Evolutionary conservation across 2,888 invertebrate species (phyloP).

Genomic region (Tachystola acroxantha): DNA sequence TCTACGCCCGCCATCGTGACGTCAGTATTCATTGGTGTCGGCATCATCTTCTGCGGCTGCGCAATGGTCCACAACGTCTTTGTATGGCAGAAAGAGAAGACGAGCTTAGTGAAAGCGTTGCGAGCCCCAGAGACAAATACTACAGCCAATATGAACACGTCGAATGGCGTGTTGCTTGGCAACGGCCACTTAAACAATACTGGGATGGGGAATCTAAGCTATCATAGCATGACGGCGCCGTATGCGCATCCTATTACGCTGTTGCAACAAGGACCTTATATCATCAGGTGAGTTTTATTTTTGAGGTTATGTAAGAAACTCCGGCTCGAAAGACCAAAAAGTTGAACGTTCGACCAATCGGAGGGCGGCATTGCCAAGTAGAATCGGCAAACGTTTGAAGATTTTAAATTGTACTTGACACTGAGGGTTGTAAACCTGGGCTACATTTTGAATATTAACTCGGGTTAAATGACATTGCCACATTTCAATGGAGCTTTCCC

Average conservation of each 20-base stretch:
- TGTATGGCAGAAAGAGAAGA: conserved; percentile 95
- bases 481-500: too few relatives aligned
- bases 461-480: too few relatives aligned
- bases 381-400: too few relatives aligned
- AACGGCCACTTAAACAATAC: conserved; percentile 66
- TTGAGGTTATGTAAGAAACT: neutral
- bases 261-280: conserved; percentile 75
- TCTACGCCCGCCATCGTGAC: conserved; percentile 95
- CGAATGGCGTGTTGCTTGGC: conserved; percentile 56
- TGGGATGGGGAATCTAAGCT: conserved; percentile 56
- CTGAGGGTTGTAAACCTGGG: too few relatives aligned
- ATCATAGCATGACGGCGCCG: conserved; percentile 59
- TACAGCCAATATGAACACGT: conserved; percentile 38
- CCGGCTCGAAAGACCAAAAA: neutral
- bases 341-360: too few relatives aligned
- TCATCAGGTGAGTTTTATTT: conserved; percentile 58
- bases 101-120: conserved; percentile 85
- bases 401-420: too few relatives aligned
- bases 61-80: conserved; percentile 97
- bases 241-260: conserved; percentile 67
- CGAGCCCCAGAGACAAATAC: conserved; percentile 49
- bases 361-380: too few relatives aligned
- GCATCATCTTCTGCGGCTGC: conserved; percentile 94
- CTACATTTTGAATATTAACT: too few relatives aligned
- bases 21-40: conserved; percentile 91